Evolutionary conservation across 1,140 invertebrate genomes (phyloP).

Genomic region (Drosophila ambigua): DNA sequence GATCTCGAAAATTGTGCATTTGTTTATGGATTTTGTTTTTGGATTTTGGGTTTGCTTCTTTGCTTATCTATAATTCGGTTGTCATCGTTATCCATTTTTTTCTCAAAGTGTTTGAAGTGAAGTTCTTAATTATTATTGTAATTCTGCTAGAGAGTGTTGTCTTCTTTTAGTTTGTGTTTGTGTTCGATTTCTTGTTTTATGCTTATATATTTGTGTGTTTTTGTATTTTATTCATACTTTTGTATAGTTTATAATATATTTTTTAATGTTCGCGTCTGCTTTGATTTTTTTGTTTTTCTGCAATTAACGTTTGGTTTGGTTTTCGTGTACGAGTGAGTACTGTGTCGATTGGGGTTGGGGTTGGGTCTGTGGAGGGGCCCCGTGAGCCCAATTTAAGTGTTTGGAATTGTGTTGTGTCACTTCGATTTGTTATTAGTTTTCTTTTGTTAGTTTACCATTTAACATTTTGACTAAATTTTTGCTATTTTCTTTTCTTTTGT

Average conservation of each 20-base stretch:
- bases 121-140: conserved; percentile 76
- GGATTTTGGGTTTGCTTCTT: conserved; percentile 26
- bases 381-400: conserved; percentile 39
- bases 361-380: conserved; percentile 21
- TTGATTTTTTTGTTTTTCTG: conserved; percentile 25
- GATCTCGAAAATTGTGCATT: conserved; percentile 47
- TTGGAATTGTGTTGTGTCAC: conserved; percentile 33
- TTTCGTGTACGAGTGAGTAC: conserved; percentile 3
- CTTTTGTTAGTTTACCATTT: conserved; percentile 67
- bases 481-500: conserved; percentile 58
- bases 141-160: conserved; percentile 72
- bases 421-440: conserved; percentile 21
- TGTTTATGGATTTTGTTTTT: conserved; percentile 57
- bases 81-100: conserved; percentile 20
- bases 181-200: conserved; percentile 23
- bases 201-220: conserved; percentile 36
- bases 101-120: conserved; percentile 59
- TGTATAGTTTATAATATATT: conserved; percentile 58
- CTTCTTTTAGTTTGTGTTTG: conserved; percentile 44
- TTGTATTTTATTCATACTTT: conserved; percentile 45
- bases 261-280: conserved; percentile 51
- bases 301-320: conserved; percentile 41
- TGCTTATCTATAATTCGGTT: conserved; percentile 39
- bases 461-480: conserved; percentile 80
- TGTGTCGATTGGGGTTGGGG: conserved; percentile 17